A percentile compares a stretch with the other conserved stretches of the same genome.
These are phyloP conservation scores for Corythornis madagascariensis DNA, from an alignment of 2,113 vertebrate species.

Conservation along the genomic window DNA sequence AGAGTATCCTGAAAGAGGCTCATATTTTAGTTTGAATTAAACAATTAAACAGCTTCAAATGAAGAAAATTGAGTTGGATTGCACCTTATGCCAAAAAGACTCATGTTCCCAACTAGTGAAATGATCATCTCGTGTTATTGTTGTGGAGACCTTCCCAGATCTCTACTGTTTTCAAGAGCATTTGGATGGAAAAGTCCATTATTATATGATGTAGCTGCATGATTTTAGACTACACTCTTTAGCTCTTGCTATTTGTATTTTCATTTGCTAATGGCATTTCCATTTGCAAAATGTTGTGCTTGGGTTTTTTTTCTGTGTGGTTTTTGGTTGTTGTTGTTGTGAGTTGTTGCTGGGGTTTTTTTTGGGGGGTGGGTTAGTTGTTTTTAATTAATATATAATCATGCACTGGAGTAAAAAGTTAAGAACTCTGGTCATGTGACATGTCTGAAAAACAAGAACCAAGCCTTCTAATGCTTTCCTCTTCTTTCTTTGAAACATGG, in stretches of 20 bases:
- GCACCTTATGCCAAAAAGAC: background rate
- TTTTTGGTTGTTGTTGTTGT: too few relatives aligned
- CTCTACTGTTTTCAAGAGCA: background rate
- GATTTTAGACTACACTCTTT: background rate
- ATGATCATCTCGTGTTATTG: background rate
- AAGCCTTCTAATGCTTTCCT: background rate
- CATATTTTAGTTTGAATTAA: constrained; percentile 13
- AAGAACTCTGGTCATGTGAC: background rate
- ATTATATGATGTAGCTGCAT: background rate
- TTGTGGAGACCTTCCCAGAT: background rate
- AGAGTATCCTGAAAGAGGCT: background rate
- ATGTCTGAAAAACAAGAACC: background rate
- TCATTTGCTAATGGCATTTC: background rate
- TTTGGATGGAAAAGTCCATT: background rate
- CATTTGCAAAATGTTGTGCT: background rate
- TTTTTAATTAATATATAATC: background rate
- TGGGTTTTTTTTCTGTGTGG: background rate
- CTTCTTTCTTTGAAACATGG: background rate
- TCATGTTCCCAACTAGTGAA: background rate
- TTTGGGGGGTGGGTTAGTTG: background rate
- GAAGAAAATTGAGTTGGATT: background rate
- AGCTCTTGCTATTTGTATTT: background rate
- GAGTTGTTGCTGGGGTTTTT: background rate
- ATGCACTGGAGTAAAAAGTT: background rate
- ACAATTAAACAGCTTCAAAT: background rate